Evolutionary conservation across 35 echinoderm and acorn worm genomes (phyloP).

Genomic region (Chiridota heheva): DNA sequence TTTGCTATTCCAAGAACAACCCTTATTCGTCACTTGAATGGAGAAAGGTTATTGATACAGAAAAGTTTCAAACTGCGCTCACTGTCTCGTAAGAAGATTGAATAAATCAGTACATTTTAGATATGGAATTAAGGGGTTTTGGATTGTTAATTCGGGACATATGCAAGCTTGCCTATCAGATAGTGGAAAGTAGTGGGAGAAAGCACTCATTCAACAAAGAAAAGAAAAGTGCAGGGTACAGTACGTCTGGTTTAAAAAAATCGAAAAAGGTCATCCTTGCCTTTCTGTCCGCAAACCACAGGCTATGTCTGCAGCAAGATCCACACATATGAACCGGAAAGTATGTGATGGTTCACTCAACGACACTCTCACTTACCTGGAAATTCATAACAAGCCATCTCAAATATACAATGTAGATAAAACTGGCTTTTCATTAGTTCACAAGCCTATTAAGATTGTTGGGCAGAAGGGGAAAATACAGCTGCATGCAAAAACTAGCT

Average conservation of each 20-base stretch:
- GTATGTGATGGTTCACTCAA: constrained; percentile 7
- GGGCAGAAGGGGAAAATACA: background rate
- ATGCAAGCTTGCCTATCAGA: constrained; percentile 22
- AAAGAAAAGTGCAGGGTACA: constrained; percentile 23
- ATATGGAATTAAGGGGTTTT: constrained; percentile 27
- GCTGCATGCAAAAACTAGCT: background rate
- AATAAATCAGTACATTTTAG: background rate
- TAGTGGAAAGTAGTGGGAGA: constrained; percentile 25
- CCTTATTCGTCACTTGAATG: background rate
- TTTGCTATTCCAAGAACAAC: constrained; percentile 31
- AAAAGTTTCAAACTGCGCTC: background rate
- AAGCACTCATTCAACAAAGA: constrained; percentile 13
- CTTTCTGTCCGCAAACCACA: constrained; percentile 46
- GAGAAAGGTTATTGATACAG: background rate
- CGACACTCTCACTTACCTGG: background rate
- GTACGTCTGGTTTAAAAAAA: constrained; percentile 12
- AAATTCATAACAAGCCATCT: constrained; percentile 8
- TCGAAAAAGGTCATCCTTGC: constrained; percentile 8
- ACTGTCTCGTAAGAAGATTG: background rate
- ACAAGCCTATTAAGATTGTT: constrained; percentile 21
- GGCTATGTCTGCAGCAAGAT: background rate
- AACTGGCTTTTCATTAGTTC: constrained; percentile 33
- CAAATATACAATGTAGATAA: constrained; percentile 41
- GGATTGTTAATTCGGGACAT: constrained; percentile 2
- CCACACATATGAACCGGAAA: constrained; percentile 10